phyloP scores from a whole-genome alignment of 2,113 vertebrate species.

The Erythrocercus mccallii region DNA sequence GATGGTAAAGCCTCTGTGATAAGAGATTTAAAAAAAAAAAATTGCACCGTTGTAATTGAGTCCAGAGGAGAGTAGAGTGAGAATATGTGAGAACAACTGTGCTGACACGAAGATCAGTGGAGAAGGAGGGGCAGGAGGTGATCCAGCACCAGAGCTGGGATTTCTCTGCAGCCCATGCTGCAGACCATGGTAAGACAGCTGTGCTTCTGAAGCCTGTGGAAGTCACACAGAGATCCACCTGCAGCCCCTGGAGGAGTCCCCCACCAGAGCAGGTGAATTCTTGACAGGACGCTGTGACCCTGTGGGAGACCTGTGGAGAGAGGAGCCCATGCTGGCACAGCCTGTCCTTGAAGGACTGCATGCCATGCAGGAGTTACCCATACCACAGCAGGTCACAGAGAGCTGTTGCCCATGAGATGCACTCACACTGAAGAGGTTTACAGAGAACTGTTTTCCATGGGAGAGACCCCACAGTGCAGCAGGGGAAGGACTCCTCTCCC shows the following conservation, averaged over 20 bases:
- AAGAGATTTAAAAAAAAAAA: not conserved
- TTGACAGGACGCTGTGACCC: not conserved
- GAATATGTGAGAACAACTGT: not conserved
- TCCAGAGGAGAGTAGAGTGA: not conserved
- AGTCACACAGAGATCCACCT: not conserved
- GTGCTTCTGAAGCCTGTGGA: not conserved
- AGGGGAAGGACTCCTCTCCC: fast-evolving
- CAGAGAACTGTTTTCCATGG: not conserved
- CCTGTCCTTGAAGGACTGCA: not conserved
- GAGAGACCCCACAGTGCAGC: not conserved
- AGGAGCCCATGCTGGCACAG: not conserved
- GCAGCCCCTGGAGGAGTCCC: fast-evolving
- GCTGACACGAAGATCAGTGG: not conserved
- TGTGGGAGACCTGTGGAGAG: not conserved
- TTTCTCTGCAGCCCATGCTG: not conserved
- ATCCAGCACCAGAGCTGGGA: not conserved
- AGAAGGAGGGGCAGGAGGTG: not conserved
- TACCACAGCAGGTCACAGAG: not conserved
- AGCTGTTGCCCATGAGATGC: not conserved
- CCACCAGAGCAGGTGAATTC: too few relatives aligned
- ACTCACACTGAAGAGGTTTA: fast-evolving
- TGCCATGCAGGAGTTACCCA: not conserved
- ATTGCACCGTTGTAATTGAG: not conserved
- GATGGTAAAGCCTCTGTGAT: not conserved
- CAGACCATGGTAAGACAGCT: not conserved